Evolutionary conservation across 2,888 invertebrate species (phyloP).

Genomic region (Mellilla xanthometata): DNA sequence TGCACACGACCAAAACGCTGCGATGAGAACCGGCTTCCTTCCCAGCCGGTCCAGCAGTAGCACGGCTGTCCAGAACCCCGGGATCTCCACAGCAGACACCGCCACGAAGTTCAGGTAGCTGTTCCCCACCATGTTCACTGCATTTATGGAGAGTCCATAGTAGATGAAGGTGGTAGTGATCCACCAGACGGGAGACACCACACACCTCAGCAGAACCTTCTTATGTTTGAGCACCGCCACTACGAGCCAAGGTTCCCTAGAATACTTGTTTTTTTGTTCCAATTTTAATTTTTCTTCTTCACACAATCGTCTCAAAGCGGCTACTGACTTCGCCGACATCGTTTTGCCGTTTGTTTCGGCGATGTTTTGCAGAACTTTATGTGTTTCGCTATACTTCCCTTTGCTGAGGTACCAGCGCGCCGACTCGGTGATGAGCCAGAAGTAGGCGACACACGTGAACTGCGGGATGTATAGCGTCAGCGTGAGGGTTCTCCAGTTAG

Average conservation of each 20-base stretch:
- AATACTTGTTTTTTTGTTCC: slow-evolving; percentile 33
- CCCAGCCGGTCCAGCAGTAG: slow-evolving; percentile 82
- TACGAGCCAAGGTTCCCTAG: slow-evolving; percentile 54
- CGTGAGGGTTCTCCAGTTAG: slow-evolving; percentile 86
- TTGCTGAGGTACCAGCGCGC: slow-evolving; percentile 90
- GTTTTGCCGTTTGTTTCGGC: slow-evolving; percentile 81
- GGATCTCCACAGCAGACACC: slow-evolving; percentile 84
- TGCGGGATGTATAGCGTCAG: slow-evolving; percentile 87
- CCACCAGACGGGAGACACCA: slow-evolving; percentile 79
- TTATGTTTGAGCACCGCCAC: slow-evolving; percentile 53
- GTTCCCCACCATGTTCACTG: slow-evolving; percentile 84
- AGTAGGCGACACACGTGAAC: slow-evolving; percentile 84
- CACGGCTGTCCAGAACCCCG: slow-evolving; percentile 84
- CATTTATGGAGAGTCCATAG: slow-evolving; percentile 84
- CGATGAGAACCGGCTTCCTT: slow-evolving; percentile 79
- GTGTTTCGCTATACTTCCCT: slow-evolving; percentile 84
- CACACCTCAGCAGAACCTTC: slow-evolving; percentile 44
- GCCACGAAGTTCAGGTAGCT: slow-evolving; percentile 84
- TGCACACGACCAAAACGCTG: slow-evolving; percentile 82
- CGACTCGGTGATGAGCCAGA: slow-evolving; percentile 87
- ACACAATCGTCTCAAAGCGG: slow-evolving; percentile 43
- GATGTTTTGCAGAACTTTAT: slow-evolving; percentile 82
- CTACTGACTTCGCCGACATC: slow-evolving; percentile 56
- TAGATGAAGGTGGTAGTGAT: slow-evolving; percentile 84
- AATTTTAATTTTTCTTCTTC: slow-evolving; percentile 46